Conservation (phyloP, 2,888 invertebrate species). For the Caenorhabditis sp. region DNA sequence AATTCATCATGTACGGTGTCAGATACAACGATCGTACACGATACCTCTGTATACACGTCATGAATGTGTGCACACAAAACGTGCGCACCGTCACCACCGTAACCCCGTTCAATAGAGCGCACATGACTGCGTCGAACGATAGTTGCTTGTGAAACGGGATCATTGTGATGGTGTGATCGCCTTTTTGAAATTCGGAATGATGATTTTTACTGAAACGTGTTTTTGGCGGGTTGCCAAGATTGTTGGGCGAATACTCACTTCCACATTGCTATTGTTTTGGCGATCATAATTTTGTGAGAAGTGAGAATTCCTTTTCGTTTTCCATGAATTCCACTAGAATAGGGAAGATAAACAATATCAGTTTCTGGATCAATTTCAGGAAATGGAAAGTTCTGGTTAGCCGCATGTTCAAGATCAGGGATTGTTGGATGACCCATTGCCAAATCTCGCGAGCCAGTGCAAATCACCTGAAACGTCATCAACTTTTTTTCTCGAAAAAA, state of each 20-base stretch:
- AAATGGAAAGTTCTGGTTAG: conserved; percentile 18
- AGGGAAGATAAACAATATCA: conserved; percentile 42
- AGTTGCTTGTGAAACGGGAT: conserved; percentile 43
- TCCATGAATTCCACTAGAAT: conserved; percentile 46
- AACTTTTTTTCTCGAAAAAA: too few species aligned
- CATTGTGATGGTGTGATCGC: conserved; percentile 29
- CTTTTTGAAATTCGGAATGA: conserved; percentile 20
- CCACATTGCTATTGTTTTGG: conserved; percentile 32
- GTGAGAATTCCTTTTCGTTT: conserved; percentile 37
- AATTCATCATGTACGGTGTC: conserved; percentile 33
- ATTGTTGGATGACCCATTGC: conserved; percentile 30
- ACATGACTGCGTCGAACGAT: conserved; percentile 23
- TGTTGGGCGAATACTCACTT: conserved; percentile 24
- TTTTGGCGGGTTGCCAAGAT: too few species aligned
- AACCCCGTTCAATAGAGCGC: conserved; percentile 29
- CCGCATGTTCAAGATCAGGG: conserved; percentile 21
- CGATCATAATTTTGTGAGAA: conserved; percentile 31
- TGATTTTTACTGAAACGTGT: conserved; percentile 25
- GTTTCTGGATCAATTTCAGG: conserved; percentile 38
- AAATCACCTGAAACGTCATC: conserved; percentile 24
- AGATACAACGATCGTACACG: conserved; percentile 27
- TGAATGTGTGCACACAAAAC: conserved; percentile 36
- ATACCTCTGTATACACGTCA: conserved; percentile 38
- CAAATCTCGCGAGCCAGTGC: conserved; percentile 25
- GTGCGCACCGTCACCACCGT: conserved; percentile 29